Evolutionary conservation across 2,113 vertebrate species (phyloP).

Genomic region (Gambusia affinis): DNA sequence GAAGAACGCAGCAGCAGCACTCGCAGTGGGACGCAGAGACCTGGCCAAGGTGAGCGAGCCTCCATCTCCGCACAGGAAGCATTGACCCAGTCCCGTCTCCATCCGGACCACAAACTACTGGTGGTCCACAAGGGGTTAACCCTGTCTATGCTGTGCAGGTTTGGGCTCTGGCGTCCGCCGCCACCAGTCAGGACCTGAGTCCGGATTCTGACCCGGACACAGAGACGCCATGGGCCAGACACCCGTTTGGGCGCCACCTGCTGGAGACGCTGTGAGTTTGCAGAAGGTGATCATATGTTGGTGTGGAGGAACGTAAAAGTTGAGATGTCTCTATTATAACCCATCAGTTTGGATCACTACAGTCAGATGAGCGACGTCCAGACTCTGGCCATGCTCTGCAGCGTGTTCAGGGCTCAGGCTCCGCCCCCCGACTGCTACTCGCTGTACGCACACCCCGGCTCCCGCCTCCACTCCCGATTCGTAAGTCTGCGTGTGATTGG

Average conservation of each 20-base stretch:
- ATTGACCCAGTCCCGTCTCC: too few species aligned
- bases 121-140: not conserved
- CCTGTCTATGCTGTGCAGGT: constrained; percentile 79
- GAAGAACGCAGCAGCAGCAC: constrained; percentile 90
- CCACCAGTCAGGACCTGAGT: constrained; percentile 90
- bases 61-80: not conserved
- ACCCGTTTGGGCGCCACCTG: constrained; percentile 95
- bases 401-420: constrained; percentile 89
- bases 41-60: constrained; percentile 87
- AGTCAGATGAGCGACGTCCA: constrained; percentile 95
- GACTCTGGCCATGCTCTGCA: constrained; percentile 97
- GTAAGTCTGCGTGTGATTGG: constrained; percentile 75
- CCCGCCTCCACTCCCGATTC: constrained; percentile 85
- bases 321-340: not conserved
- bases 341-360: constrained; percentile 90
- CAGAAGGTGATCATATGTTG: not conserved
- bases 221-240: constrained; percentile 95
- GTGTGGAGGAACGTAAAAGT: not conserved
- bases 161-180: constrained; percentile 94
- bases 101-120: too few species aligned
- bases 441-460: constrained; percentile 78
- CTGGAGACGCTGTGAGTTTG: constrained; percentile 92
- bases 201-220: constrained; percentile 93
- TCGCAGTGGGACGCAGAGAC: constrained; percentile 89
- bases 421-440: constrained; percentile 81